A percentile compares a stretch with the other conserved stretches of the same genome.
phyloP scores from a whole-genome alignment of 2,888 invertebrate species.

The Pachliopta kotzebuea region DNA sequence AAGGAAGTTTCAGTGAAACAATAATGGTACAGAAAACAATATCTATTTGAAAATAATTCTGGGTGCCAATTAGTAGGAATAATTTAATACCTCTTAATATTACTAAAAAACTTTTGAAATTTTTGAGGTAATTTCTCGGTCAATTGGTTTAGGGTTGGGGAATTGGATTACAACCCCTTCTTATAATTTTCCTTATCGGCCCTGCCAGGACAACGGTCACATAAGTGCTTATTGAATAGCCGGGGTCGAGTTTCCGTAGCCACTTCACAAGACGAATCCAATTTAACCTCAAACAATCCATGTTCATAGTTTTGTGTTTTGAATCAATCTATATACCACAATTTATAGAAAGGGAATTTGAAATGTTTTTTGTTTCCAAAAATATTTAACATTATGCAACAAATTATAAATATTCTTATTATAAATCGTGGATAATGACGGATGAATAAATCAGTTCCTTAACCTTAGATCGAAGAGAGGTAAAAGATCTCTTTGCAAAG shows the following conservation, averaged over 20 bases:
- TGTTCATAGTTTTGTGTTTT: conserved; percentile 12
- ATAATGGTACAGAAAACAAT: background rate
- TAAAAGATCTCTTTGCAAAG: too few species aligned
- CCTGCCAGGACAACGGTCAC: conserved; percentile 24
- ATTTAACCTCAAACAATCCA: conserved; percentile 11
- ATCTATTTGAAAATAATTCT: background rate
- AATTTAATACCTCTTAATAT: background rate
- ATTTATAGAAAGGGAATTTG: too few species aligned
- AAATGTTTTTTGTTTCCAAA: too few species aligned
- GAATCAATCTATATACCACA: background rate
- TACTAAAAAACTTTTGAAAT: background rate
- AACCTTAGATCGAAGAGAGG: too few species aligned
- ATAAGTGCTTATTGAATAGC: conserved; percentile 29
- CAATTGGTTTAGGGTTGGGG: background rate
- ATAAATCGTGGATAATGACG: too few species aligned
- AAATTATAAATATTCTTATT: too few species aligned
- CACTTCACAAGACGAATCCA: conserved; percentile 25
- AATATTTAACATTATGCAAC: too few species aligned
- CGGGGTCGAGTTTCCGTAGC: conserved; percentile 17
- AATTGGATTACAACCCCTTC: conserved; percentile 20
- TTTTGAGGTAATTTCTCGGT: background rate
- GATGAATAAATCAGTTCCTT: too few species aligned
- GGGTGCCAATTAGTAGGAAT: background rate
- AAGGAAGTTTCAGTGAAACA: background rate
- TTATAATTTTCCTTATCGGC: conserved; percentile 25